These are phyloP conservation scores for Cerastoderma edule DNA, from an alignment of 2,888 invertebrate species.

Conservation along the genomic window DNA sequence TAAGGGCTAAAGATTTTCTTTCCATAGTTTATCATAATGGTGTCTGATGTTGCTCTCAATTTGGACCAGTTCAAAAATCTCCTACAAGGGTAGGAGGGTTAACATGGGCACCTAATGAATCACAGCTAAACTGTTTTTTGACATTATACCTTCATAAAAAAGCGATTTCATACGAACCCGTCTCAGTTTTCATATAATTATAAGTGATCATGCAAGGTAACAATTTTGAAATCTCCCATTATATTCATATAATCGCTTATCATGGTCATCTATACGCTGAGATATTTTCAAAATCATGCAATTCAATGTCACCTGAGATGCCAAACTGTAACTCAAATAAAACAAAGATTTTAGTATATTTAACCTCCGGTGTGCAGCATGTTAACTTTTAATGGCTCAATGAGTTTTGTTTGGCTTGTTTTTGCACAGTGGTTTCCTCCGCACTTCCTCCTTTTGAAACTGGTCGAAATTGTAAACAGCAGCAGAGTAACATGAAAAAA, in stretches of 20 bases:
- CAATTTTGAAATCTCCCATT: constrained; percentile 38
- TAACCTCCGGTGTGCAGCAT: constrained; percentile 14
- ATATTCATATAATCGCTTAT: constrained; percentile 28
- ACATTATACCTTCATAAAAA: constrained; percentile 20
- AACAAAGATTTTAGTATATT: constrained; percentile 25
- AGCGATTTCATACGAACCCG: not conserved
- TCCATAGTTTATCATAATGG: no score
- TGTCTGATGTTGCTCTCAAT: no score
- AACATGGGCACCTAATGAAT: no score
- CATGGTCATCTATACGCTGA: constrained; percentile 28
- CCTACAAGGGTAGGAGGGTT: no score
- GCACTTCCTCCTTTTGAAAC: no score
- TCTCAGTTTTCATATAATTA: constrained; percentile 45
- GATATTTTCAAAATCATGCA: constrained; percentile 21
- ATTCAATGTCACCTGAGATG: constrained; percentile 25
- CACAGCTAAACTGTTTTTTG: not conserved
- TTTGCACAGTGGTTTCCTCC: not conserved
- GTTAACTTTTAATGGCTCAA: no score
- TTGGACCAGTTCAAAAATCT: no score
- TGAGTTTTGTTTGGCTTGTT: not conserved
- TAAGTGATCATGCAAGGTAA: constrained; percentile 46
- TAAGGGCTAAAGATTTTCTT: no score
- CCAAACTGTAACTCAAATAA: constrained; percentile 17
- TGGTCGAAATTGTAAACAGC: no score
- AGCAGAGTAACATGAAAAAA: no score